phyloP scores from a whole-genome alignment of 2,113 vertebrate genomes.

The Hyperopisus bebe region DNA sequence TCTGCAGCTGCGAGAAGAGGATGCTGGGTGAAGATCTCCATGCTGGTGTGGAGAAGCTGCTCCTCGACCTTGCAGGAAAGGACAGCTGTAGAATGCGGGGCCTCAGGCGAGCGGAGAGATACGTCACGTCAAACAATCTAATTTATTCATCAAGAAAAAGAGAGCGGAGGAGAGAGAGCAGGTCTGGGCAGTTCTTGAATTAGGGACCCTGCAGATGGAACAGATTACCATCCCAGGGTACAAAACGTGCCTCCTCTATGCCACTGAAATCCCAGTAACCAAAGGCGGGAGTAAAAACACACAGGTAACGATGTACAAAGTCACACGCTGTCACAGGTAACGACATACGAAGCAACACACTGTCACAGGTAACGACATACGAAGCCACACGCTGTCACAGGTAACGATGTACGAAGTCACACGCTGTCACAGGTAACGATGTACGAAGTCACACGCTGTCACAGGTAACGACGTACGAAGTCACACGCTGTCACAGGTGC shows the following conservation, averaged over 20 bases:
- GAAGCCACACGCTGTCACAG: no score
- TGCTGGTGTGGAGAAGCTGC: background rate
- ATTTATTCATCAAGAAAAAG: background rate
- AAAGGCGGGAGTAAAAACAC: background rate
- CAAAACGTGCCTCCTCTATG: background rate
- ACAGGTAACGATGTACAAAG: background rate
- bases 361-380: no score
- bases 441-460: no score
- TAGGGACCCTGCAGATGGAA: background rate
- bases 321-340: background rate
- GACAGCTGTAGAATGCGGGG: background rate
- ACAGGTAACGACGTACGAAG: no score
- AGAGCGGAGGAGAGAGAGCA: background rate
- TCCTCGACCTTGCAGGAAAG: background rate
- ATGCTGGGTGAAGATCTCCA: background rate
- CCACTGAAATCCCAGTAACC: background rate
- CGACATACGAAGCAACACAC: no score
- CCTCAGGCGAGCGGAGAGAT: background rate
- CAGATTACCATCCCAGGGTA: background rate
- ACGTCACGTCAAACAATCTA: constrained; percentile 5
- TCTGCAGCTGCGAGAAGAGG: background rate
- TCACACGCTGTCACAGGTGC: no score
- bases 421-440: no score
- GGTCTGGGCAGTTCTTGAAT: background rate
- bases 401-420: no score